These are phyloP conservation scores for Smutsia gigantea DNA, from an alignment of 2,797 vertebrate genomes.

Conservation along the genomic window DNA sequence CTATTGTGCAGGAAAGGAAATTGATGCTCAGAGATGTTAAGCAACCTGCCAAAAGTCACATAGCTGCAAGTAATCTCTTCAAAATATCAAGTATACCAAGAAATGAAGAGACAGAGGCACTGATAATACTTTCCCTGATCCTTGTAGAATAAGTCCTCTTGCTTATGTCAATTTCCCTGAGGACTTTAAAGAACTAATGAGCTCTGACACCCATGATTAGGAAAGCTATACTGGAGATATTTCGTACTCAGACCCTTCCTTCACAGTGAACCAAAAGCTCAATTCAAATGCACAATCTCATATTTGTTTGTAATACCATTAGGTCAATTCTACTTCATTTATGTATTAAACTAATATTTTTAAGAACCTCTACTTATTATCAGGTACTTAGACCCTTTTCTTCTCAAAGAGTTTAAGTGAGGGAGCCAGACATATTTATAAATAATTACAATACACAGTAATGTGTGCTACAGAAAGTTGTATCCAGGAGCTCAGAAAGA, in stretches of 20 bases:
- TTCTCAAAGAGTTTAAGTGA: background rate
- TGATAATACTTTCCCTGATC: background rate
- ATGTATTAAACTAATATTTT: background rate
- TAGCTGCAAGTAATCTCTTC: background rate
- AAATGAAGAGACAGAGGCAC: background rate
- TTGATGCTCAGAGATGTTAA: constrained; percentile 8
- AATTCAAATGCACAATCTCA: constrained; percentile 17
- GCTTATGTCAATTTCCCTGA: constrained; percentile 2
- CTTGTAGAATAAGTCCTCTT: constrained; percentile 8
- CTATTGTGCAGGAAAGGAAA: constrained; percentile 2
- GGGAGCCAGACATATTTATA: background rate
- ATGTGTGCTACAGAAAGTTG: background rate
- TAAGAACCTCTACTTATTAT: background rate
- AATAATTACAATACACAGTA: constrained; percentile 3
- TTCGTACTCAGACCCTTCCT: constrained; percentile 13
- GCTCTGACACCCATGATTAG: constrained; percentile 63
- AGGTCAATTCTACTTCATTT: constrained; percentile 10
- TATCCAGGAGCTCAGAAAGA: background rate
- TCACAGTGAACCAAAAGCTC: constrained; percentile 18
- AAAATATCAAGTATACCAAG: background rate
- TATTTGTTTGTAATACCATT: constrained; percentile 22
- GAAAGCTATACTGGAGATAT: constrained; percentile 40
- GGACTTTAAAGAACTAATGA: constrained; percentile 63
- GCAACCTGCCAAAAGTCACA: background rate
- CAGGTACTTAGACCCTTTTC: background rate